Base-by-base conservation (phyloP, 2,113 vertebrate genomes). In the Eonycteris spelaea region DNA sequence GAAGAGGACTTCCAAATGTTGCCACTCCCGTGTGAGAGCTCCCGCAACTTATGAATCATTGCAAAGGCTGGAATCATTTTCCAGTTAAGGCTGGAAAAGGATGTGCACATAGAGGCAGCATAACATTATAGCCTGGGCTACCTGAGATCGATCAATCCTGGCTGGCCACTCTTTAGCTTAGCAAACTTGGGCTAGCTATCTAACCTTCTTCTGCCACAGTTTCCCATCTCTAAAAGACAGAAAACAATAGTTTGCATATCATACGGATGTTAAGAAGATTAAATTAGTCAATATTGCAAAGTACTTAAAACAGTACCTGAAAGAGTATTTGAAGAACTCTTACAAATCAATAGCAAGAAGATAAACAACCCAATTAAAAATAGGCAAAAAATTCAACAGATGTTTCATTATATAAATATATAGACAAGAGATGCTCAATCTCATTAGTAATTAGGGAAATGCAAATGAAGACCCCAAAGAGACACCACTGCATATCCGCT, bases 211-310 rank as follows among this genome's bases (percentile, higher is more conserved):
- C 19, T 67, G 75, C 53, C 13, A 3, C 13, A 28, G 28, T 83
- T 73, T 75, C 22, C 77, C 48, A 12, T 67, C 77, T 78, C 53
- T 30, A 90, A 87, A 83, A 45, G 35, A 78, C 51, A 82, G 45
- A n/a, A 94, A 90, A 90, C 6, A 82, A 57, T 10, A 59, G 18
- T 92, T 57, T 4, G 16, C 53, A 78, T 7, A 43, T 30, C 63
- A 45, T 7, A 35, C 30, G 16, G 38, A 13, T 67, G 85, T 95
- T 35, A 74, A 68, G 48, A 74, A 83, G 87, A 88, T 70, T 77
- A 89, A 68, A 33, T 86, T 57, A n/a, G 24, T 85, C 84, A 55
- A 19, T 43, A 91, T 61, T 89, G 22, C 53, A 91, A 92, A 88
- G 71, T 45, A 59, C 21, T 82, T 73, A 83, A 65, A 74, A 35